Evolutionary conservation across 2,888 invertebrate species (phyloP).

Genomic region (Rosalia funebris): DNA sequence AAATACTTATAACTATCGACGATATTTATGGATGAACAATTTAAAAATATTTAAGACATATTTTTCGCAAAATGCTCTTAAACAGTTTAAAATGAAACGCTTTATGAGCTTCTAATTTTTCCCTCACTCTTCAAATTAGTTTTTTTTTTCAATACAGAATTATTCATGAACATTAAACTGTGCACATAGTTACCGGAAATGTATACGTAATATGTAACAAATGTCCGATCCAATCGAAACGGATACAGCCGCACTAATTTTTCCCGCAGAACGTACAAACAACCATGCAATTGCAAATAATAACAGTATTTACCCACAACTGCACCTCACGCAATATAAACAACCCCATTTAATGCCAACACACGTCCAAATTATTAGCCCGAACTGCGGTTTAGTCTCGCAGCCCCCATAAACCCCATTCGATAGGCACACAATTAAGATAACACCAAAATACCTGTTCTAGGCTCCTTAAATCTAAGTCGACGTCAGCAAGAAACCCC

Average conservation of each 20-base stretch:
- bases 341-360: not conserved
- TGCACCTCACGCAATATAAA: not conserved
- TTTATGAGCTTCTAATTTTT: too few relatives aligned
- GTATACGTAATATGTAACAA: not conserved
- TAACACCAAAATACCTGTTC: too few relatives aligned
- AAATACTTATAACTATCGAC: too few relatives aligned
- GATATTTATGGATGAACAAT: too few relatives aligned
- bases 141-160: too few relatives aligned
- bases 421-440: too few relatives aligned
- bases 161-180: too few relatives aligned
- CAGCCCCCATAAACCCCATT: too few relatives aligned
- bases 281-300: not conserved
- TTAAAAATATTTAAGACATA: too few relatives aligned
- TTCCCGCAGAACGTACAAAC: not conserved
- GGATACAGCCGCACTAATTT: not conserved
- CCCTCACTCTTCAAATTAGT: not conserved
- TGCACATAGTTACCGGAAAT: not conserved
- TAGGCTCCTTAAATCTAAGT: not conserved
- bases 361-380: not conserved
- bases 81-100: too few relatives aligned
- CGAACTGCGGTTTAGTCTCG: too few relatives aligned
- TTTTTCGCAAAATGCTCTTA: too few relatives aligned
- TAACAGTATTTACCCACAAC: not conserved
- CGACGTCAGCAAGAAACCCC: not conserved
- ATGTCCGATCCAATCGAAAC: not conserved